Base-by-base conservation (phyloP, 2,888 invertebrate species). In the Spialia ferax region DNA sequence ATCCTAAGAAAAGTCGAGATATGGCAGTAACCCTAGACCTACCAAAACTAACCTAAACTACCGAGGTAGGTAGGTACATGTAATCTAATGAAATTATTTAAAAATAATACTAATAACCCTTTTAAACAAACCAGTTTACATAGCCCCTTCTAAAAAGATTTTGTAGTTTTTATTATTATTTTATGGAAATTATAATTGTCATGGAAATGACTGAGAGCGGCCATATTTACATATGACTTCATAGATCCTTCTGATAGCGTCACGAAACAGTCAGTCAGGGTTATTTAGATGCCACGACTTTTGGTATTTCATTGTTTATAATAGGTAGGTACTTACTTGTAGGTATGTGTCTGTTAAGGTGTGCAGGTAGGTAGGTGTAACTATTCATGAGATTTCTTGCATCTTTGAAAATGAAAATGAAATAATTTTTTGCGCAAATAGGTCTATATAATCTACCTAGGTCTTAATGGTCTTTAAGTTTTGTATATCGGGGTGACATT, bases 111-210 rank as follows among this genome's bases (percentile, higher is more conserved):
- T n/a, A n/a, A n/a, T n/a, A n/a, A n/a, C n/a, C n/a, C n/a, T n/a
- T n/a, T n/a, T n/a, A 38, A 4, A 38, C 5, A 7, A 38, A n/a
- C 38, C 38, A n/a, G 38, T 38, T 10, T 32, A 50, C 38, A 18
- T 35, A 35, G 50, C 65, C 59, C 38, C 38, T 26, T 18, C 26
- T 38, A 38, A 52, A 59, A 59, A 65, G 26, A 65, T 65, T 65
- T 59, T 35, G 59, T 60, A 42, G 50, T 66, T 86, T 89, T 89
- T 88, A 88, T 89, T 88, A 82, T 84, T 89, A 85, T 87, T 89
- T 88, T 89, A 89, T 91, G 88, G 84, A 86, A 87, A 89, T 89
- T 85, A 81, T 86, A 88, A 89, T 87, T 87, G 88, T 88, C 86
- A 83, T 82, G 81, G 82, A 79, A 84, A 83, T 89, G 88, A 88